phyloP scores from a whole-genome alignment of 1,140 invertebrate species.

The Caerostris extrusa region DNA sequence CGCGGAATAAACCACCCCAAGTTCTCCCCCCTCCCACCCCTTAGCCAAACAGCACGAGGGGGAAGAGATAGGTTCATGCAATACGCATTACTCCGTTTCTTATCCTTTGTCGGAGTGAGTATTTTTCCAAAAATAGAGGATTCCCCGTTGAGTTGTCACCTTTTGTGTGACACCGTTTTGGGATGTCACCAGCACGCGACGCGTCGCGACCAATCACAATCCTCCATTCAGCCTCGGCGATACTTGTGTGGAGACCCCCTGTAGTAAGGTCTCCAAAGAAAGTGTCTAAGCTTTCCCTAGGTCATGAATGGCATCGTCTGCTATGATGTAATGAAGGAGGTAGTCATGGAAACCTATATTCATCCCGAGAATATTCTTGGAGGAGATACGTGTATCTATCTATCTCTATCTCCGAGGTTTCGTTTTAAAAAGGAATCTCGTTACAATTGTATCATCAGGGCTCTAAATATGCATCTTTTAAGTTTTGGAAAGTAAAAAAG shows the following conservation, averaged over 20 bases:
- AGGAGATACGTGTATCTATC: not conserved
- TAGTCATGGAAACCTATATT: constrained; percentile 64
- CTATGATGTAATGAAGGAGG: constrained; percentile 70
- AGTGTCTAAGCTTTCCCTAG: constrained; percentile 63
- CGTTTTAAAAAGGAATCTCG: constrained; percentile 37
- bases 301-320: constrained; percentile 59
- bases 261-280: constrained; percentile 60
- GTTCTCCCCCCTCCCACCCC: not conserved
- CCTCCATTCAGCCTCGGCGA: constrained; percentile 49
- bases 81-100: constrained; percentile 23
- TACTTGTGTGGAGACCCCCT: constrained; percentile 62
- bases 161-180: constrained; percentile 64
- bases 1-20: too few species aligned
- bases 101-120: constrained; percentile 6
- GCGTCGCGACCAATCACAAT: constrained; percentile 59
- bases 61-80: not conserved
- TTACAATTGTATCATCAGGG: not conserved
- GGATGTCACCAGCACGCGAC: constrained; percentile 68
- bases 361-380: not conserved
- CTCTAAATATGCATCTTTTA: too few species aligned
- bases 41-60: not conserved
- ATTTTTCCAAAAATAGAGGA: constrained; percentile 28
- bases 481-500: too few species aligned
- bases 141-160: constrained; percentile 67
- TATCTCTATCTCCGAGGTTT: not conserved